Evolutionary conservation across 2,888 invertebrate species (phyloP).

Genomic region (Caenorhabditis japonica): DNA sequence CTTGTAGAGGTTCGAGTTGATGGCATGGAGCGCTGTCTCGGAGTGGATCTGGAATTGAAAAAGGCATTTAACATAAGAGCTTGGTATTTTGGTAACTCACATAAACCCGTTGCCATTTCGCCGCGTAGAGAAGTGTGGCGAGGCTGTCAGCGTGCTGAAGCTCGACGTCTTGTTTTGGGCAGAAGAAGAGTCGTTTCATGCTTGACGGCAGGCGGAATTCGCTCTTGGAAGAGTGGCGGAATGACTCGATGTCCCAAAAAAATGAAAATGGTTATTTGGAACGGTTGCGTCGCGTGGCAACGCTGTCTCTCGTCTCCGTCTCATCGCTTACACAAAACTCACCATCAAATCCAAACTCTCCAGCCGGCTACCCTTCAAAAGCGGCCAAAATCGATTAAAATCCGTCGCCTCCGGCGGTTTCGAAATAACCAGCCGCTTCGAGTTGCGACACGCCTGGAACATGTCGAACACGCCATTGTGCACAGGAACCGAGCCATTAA

Average conservation of each 20-base stretch:
- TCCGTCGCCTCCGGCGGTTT: constrained; percentile 16
- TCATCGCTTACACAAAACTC: too few relatives aligned
- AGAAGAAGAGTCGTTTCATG: constrained; percentile 46
- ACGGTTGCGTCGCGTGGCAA: too few relatives aligned
- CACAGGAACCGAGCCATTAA: constrained; percentile 37
- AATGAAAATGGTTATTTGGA: constrained; percentile 5
- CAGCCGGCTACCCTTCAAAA: constrained; percentile 31
- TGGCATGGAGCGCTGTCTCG: constrained; percentile 13
- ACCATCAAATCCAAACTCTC: constrained; percentile 48
- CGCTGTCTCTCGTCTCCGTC: too few relatives aligned
- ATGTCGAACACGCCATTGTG: constrained; percentile 43
- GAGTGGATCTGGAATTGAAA: constrained; percentile 38
- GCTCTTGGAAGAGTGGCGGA: constrained; percentile 47
- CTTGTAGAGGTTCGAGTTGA: constrained; percentile 31
- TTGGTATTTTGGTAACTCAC: constrained; percentile 13
- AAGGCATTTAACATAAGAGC: too few relatives aligned
- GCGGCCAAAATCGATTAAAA: constrained; percentile 46
- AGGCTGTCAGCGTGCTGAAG: constrained; percentile 32
- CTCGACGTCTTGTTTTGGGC: constrained; percentile 36
- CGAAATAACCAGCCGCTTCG: constrained; percentile 32
- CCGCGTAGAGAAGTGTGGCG: constrained; percentile 39
- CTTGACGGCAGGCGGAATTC: constrained; percentile 47
- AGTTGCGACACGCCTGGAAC: constrained; percentile 32
- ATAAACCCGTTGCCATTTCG: constrained; percentile 40
- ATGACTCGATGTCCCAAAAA: constrained; percentile 50